These are phyloP conservation scores for Triplophysa siluroides DNA, from an alignment of 2,113 vertebrate species.

Conservation along the genomic window DNA sequence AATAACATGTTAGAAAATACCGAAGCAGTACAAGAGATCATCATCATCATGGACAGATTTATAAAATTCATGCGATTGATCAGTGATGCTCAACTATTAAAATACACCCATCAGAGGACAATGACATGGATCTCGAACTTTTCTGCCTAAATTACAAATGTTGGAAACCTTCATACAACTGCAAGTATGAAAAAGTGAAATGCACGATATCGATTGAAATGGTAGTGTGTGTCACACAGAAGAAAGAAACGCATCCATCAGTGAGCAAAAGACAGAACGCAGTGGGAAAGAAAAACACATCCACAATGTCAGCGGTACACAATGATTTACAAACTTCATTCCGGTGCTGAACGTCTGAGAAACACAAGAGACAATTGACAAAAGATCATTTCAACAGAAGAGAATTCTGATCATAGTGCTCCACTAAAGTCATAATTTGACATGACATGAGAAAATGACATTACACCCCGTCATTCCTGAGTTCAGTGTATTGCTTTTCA, in stretches of 20 bases:
- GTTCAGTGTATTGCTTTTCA: constrained; percentile 72
- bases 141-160: neutral
- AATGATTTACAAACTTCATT: neutral
- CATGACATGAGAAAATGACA: neutral
- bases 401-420: neutral
- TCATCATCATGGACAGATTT: neutral
- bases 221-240: too few relatives aligned
- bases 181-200: neutral
- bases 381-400: neutral
- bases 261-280: neutral
- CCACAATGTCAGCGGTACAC: neutral
- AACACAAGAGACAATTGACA: too few relatives aligned
- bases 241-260: neutral
- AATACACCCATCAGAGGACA: neutral
- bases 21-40: constrained; percentile 48
- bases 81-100: neutral
- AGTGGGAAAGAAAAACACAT: neutral
- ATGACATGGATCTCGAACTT: neutral
- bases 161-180: neutral
- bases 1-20: constrained; percentile 58
- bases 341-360: neutral
- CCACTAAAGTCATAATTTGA: neutral
- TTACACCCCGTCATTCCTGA: constrained; percentile 66
- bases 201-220: too few relatives aligned
- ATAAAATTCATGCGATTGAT: neutral